Conservation (phyloP, 2,797 vertebrate species). For the Phoeniculus purpureus region DNA sequence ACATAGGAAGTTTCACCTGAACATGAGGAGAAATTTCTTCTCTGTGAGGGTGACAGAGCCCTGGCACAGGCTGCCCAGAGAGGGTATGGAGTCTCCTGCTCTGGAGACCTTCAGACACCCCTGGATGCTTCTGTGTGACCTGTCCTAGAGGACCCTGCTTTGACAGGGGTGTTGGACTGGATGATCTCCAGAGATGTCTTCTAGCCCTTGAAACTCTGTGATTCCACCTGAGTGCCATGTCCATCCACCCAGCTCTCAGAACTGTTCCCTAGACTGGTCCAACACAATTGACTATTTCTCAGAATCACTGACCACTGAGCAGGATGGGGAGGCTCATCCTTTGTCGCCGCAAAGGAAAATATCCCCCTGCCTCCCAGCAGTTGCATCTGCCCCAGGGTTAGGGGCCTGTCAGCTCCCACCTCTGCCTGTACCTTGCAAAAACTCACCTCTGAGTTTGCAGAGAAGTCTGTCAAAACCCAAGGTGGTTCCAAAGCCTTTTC, state of each 20-base stretch:
- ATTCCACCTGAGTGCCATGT: background rate
- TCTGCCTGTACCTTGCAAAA: background rate
- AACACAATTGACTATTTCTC: background rate
- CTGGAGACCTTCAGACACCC: background rate
- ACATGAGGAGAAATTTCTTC: too few relatives aligned
- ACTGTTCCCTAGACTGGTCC: background rate
- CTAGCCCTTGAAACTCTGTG: too few relatives aligned
- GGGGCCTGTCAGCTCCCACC: background rate
- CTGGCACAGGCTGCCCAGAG: too few relatives aligned
- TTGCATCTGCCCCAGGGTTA: background rate
- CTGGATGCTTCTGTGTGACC: too few relatives aligned
- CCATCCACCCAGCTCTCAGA: background rate
- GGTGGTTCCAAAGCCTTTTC: background rate
- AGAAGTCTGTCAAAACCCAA: background rate
- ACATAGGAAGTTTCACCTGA: too few relatives aligned
- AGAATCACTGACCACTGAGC: background rate
- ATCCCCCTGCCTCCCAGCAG: background rate
- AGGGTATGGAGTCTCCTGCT: background rate
- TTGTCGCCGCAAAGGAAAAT: background rate
- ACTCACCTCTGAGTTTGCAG: background rate
- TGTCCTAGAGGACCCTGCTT: too few relatives aligned
- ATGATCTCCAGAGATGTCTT: too few relatives aligned
- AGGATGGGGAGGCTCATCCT: background rate
- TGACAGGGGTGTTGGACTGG: too few relatives aligned
- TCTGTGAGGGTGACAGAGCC: too few relatives aligned